Base-by-base conservation (phyloP, 2,113 vertebrate species). In the Pongo pygmaeus region DNA sequence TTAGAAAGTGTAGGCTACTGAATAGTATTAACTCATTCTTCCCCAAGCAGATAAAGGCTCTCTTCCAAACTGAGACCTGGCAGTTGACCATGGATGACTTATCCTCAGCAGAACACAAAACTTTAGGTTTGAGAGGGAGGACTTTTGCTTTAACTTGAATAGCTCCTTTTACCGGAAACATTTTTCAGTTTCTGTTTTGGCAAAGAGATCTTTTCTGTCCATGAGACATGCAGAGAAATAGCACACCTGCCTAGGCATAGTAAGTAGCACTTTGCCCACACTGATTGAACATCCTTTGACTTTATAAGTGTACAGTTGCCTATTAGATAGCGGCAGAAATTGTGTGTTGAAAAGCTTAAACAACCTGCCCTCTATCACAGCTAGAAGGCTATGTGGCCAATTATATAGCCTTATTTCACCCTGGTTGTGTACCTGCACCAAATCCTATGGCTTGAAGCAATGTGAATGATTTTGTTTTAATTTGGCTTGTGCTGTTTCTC, bases 321-420 rank as follows among this genome's bases (percentile, higher is more conserved):
- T 46, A 30, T 74, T 85, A 55, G 50, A 80, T 27, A 27, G 17
- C n/a, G 64, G 32, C 52, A 57, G 50, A 57, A 77, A 46, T 22
- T 43, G 3, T 16, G 61, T 20, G 55, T 27, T 61, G 22, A 8
- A 46, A 70, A 48, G 10, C 7, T 77, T 59, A 75, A 77, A 14
- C 78, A 70, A 38, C 1, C 11, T 74, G 27, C 1, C 4, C 8
- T 4, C 0, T 6, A 4, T 46, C 38, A 30, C 6, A 32, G 32
- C 1, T 27, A 32, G 23, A 20, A 32, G 69, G 14, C 13, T 14
- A 18, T 4, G 0, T 27, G 17, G 8, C 23, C 40, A 40, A 43
- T 23, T 25, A 50, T 30, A 3, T 18, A 69, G 12, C 3, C 8
- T 52, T 48, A 87, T n/a, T 88, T 64, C 46, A 69, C 13, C 52